Conservation (phyloP, 2,113 vertebrate genomes). For the Epinephelus moara region DNA sequence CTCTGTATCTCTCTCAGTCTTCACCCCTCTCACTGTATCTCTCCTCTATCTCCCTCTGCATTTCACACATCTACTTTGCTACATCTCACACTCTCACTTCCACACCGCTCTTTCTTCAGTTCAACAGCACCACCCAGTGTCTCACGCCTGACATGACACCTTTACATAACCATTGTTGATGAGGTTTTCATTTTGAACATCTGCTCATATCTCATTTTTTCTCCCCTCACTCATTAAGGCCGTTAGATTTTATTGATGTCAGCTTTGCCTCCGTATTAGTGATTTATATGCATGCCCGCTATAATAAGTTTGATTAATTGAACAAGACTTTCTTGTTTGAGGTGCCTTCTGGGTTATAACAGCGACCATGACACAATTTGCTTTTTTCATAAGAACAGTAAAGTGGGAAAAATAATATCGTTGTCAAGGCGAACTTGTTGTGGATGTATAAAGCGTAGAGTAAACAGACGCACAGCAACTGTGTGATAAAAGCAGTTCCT, state of each 20-base stretch:
- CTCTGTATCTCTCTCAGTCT: slow-evolving; percentile 26
- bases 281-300: slow-evolving; percentile 66
- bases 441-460: neutral
- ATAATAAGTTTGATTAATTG: slow-evolving; percentile 74
- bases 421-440: slow-evolving; percentile 7
- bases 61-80: neutral
- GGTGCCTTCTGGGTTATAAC: slow-evolving; percentile 34
- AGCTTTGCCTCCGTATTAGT: slow-evolving; percentile 68
- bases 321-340: slow-evolving; percentile 41
- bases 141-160: rapidly evolving
- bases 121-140: slow-evolving; percentile 81
- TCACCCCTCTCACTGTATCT: slow-evolving; percentile 26
- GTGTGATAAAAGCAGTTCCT: neutral
- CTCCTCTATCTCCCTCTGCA: slow-evolving; percentile 12
- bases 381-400: slow-evolving; percentile 17
- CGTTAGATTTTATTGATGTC: slow-evolving; percentile 73
- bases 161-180: slow-evolving; percentile 72
- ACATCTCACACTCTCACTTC: neutral
- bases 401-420: slow-evolving; percentile 13
- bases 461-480: neutral
- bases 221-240: slow-evolving; percentile 68
- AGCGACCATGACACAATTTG: slow-evolving; percentile 17
- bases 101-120: slow-evolving; percentile 11
- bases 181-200: slow-evolving; percentile 77
- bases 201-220: slow-evolving; percentile 68